These are phyloP conservation scores for Podarcis cretensis DNA, from an alignment of 2,113 vertebrate genomes.

Conservation along the genomic window DNA sequence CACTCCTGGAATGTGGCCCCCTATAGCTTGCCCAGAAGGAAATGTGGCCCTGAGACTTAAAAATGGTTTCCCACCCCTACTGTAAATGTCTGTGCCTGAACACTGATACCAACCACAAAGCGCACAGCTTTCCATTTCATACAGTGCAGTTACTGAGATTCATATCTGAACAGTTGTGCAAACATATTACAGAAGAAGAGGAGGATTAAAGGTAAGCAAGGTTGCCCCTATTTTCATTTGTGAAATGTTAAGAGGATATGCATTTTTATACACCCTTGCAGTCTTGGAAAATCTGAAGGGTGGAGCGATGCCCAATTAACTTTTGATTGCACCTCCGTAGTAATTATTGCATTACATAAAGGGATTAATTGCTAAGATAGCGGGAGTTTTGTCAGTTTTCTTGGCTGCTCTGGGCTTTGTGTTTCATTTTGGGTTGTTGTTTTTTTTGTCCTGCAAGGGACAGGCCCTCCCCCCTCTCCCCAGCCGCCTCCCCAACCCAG, in stretches of 20 bases:
- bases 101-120: too few relatives aligned
- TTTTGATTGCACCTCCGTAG: constrained; percentile 37
- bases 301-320: constrained; percentile 33
- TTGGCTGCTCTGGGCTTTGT: constrained; percentile 19
- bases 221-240: neutral
- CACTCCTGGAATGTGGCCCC: too few relatives aligned
- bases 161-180: neutral
- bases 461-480: neutral
- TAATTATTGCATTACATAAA: constrained; percentile 59
- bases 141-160: neutral
- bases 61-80: too few relatives aligned
- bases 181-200: neutral
- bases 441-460: constrained; percentile 10
- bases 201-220: neutral
- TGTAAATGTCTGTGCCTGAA: neutral
- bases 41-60: too few relatives aligned
- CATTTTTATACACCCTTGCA: neutral
- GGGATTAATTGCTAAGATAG: constrained; percentile 54
- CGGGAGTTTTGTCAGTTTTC: constrained; percentile 45
- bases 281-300: constrained; percentile 26
- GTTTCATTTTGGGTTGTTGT: constrained; percentile 5
- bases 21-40: too few relatives aligned
- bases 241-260: constrained; percentile 25
- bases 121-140: neutral
- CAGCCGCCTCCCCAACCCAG: constrained; percentile 18